Base-by-base conservation (phyloP, 2,797 vertebrate species). In the Iguana delicatissima region DNA sequence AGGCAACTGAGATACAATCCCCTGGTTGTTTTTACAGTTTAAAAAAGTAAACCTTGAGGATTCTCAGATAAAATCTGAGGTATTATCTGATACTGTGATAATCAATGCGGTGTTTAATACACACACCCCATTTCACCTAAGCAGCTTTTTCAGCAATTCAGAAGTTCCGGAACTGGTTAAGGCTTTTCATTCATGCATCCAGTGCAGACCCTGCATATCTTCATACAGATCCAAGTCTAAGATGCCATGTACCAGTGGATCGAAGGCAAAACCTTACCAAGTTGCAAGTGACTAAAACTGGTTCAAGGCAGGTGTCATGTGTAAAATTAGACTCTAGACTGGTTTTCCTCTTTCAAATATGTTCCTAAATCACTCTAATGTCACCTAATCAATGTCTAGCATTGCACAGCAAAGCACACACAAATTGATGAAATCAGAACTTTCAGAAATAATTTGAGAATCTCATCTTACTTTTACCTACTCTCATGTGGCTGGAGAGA, bases 331-430 rank as follows among this genome's bases (percentile, higher is more conserved):
- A 35, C 10, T 38, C 87, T 46, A 73, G 50, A 77, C 32, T 3
- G 3, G n/a, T n/a, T 50, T 0, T 1, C 9, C n/a, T 81, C 72
- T 85, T 42, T 52, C 0, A 0, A 4, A 52, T 35, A 81, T 64
- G 35, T 0, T 14, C 76, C 76, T 0, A 59, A 4, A 0, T 46
- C 62, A 76, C 80, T 88, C 86, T 90, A 87, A 4, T 46, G 0
- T 86, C n/a, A 73, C 69, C 32, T 57, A 91, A 87, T 91, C 55
- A 69, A 52, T 32, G n/a, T 46, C 64, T 10, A 52, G 22, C 9
- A 81, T 46, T 81, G n/a, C 22, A 74, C 16, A 38, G n/a, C 13
- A 35, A n/a, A 93, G 18, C 50, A 57, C 9, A n/a, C 22, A 52
- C 46, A 46, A 69, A 59, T 29, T n/a, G 72, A 6, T 87, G 52